Evolutionary conservation across 2,888 invertebrate genomes (phyloP).

Genomic region (Tuta absoluta): DNA sequence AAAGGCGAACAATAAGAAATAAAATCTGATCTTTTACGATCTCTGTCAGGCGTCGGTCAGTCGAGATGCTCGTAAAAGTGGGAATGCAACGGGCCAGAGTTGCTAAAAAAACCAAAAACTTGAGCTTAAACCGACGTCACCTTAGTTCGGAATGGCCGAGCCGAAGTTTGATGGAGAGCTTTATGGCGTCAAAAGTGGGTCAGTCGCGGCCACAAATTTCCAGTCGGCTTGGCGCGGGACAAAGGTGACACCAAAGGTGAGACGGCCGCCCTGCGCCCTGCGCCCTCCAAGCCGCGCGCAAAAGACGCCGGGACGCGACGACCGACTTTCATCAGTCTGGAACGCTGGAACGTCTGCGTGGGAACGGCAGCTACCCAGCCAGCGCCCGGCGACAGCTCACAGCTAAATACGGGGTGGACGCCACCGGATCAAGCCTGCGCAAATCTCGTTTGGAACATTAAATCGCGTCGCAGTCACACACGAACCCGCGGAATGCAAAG

Average conservation of each 20-base stretch:
- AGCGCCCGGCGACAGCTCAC: conserved; percentile 2
- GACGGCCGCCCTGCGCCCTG: conserved; percentile 6
- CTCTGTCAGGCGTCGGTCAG: conserved; percentile 72
- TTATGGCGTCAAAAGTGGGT: conserved; percentile 71
- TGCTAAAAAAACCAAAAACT: conserved; percentile 67
- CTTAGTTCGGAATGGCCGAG: conserved; percentile 57
- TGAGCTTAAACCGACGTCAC: conserved; percentile 48
- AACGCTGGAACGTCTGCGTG: conserved; percentile 4
- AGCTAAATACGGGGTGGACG: conserved; percentile 8
- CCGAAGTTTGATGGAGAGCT: conserved; percentile 67
- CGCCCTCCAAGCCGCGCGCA: not conserved
- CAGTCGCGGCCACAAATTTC: conserved; percentile 52
- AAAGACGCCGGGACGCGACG: conserved; percentile 11
- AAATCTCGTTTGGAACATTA: conserved; percentile 46
- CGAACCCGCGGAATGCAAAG: conserved; percentile 74
- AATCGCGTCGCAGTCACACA: conserved; percentile 60
- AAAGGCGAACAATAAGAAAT: conserved; percentile 80
- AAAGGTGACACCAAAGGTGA: conserved; percentile 29
- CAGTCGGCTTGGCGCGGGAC: conserved; percentile 40
- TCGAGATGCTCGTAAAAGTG: conserved; percentile 68
- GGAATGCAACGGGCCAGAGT: conserved; percentile 73
- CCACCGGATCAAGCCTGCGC: conserved; percentile 26
- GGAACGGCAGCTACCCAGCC: not conserved
- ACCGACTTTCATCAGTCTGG: conserved; percentile 15
- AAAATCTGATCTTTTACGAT: conserved; percentile 78